Conservation (phyloP, 2,797 vertebrate species). For the Rhabdophis nuchalis region DNA sequence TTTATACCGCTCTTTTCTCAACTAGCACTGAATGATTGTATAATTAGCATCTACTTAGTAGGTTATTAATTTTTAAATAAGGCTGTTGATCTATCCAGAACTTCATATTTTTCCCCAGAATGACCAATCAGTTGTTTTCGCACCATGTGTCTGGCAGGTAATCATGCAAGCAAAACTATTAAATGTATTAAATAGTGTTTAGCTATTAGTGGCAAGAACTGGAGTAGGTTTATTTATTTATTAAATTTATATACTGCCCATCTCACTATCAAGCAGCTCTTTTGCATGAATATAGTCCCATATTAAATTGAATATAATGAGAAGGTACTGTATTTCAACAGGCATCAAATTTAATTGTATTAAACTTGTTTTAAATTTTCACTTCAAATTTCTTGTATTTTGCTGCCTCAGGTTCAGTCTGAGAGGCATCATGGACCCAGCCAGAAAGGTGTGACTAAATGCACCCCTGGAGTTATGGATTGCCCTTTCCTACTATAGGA, state of each 20-base stretch:
- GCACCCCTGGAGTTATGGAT: neutral
- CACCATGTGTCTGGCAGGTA: neutral
- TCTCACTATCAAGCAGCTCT: neutral
- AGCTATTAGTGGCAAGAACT: neutral
- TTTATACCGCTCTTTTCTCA: neutral
- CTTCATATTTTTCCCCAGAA: neutral
- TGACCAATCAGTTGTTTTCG: neutral
- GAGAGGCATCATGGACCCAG: neutral
- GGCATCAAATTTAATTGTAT: neutral
- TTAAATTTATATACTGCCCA: neutral
- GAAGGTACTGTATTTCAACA: neutral
- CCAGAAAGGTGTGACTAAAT: neutral
- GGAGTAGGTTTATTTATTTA: neutral
- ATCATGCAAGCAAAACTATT: neutral
- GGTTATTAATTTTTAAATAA: neutral
- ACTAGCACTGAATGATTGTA: neutral
- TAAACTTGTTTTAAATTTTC: neutral
- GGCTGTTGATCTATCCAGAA: neutral
- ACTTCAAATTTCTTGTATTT: neutral
- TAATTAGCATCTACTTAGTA: neutral
- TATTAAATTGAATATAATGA: neutral
- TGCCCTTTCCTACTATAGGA: neutral
- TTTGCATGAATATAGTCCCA: neutral
- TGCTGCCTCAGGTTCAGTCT: neutral
- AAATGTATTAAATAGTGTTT: neutral